These are phyloP conservation scores for Mellilla xanthometata DNA, from an alignment of 2,888 invertebrate species.

Conservation along the genomic window DNA sequence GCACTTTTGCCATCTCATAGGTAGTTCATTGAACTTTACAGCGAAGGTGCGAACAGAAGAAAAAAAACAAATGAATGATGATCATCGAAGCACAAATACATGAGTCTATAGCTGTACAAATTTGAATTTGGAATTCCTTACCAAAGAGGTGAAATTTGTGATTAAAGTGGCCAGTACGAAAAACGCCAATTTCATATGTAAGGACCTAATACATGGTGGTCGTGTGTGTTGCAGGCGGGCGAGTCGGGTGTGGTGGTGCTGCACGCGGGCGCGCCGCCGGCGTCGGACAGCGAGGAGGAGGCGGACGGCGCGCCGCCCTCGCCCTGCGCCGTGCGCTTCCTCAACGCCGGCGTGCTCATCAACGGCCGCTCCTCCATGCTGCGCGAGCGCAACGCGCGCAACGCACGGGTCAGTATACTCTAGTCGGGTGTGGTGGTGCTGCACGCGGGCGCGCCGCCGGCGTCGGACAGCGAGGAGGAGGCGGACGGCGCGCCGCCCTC, in stretches of 20 bases:
- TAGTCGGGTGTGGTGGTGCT: too few relatives aligned
- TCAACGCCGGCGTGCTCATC: constrained; percentile 94
- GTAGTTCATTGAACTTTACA: too few relatives aligned
- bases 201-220: too few relatives aligned
- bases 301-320: constrained; percentile 85
- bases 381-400: constrained; percentile 51
- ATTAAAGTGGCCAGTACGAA: too few relatives aligned
- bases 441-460: constrained; percentile 78
- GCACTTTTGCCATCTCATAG: too few relatives aligned
- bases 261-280: constrained; percentile 70
- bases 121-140: too few relatives aligned
- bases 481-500: constrained; percentile 85
- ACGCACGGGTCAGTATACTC: constrained; percentile 82
- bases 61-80: too few relatives aligned
- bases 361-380: constrained; percentile 94
- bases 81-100: too few relatives aligned
- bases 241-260: constrained; percentile 73
- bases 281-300: constrained; percentile 41
- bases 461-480: constrained; percentile 41
- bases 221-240: constrained; percentile 62
- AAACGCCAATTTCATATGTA: too few relatives aligned
- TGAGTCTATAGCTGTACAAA: too few relatives aligned
- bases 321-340: constrained; percentile 91
- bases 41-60: too few relatives aligned
- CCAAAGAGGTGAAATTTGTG: too few relatives aligned